phyloP scores from a whole-genome alignment of 2,888 invertebrate species.

The Mystacides longicornis region DNA sequence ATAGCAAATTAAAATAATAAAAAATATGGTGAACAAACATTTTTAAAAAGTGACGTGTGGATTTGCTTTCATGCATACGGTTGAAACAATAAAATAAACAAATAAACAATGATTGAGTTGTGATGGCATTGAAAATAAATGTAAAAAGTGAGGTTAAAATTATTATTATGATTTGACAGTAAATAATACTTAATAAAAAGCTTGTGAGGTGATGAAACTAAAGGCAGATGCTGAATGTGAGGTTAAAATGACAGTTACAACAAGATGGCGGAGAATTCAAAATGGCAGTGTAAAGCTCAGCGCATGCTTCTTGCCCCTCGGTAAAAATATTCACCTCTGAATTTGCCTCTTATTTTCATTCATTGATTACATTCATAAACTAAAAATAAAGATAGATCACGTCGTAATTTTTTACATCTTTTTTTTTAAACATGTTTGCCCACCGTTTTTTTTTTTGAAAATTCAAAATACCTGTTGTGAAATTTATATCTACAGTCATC shows the following conservation, averaged over 20 bases:
- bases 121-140: conserved; percentile 12
- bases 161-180: conserved; percentile 1
- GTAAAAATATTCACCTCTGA: conserved; percentile 32
- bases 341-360: conserved; percentile 35
- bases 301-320: conserved; percentile 69
- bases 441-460: conserved; percentile 2
- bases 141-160: conserved; percentile 13
- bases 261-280: not conserved
- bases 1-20: not conserved
- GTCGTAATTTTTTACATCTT: not conserved
- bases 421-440: conserved; percentile 14
- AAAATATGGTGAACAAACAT: conserved; percentile 17
- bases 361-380: not conserved
- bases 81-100: conserved; percentile 16
- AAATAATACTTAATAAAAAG: conserved; percentile 7
- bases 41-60: conserved; percentile 20
- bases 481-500: conserved; percentile 95
- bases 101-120: conserved; percentile 19
- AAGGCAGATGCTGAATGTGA: conserved; percentile 1
- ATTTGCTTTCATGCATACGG: conserved; percentile 19
- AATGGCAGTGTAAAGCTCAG: conserved; percentile 25
- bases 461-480: conserved; percentile 71
- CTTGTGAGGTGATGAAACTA: conserved; percentile 11
- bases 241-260: not conserved
- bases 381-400: not conserved